Conservation (phyloP, 2,113 vertebrate species). For the Barnardius zonarius region DNA sequence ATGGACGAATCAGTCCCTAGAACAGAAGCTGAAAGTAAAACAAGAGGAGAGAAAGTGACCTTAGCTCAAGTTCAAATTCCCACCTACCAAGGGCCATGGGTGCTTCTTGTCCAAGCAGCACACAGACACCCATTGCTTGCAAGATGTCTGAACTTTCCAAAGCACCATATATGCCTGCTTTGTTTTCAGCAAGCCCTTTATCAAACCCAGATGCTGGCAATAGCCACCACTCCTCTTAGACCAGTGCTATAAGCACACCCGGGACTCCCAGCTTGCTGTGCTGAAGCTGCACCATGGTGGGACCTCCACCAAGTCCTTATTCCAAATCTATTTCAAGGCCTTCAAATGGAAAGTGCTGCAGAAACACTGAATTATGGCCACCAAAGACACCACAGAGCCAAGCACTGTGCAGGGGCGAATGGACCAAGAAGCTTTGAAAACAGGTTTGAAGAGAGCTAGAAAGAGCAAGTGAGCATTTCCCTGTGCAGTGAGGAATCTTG, state of each 20-base stretch:
- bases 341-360: not conserved
- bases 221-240: not conserved
- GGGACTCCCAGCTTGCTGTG: not conserved
- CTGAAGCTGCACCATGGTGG: not conserved
- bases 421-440: fast-evolving
- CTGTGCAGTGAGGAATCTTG: fast-evolving
- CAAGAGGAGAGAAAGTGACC: not conserved
- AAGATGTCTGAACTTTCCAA: not conserved
- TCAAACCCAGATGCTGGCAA: not conserved
- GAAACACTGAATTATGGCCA: not conserved
- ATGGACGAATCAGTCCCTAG: not conserved
- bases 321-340: not conserved
- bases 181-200: not conserved
- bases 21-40: not conserved
- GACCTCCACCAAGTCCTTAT: not conserved
- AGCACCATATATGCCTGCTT: not conserved
- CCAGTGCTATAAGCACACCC: not conserved
- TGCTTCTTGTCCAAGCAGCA: not conserved
- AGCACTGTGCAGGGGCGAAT: not conserved
- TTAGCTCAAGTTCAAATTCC: not conserved
- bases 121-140: not conserved
- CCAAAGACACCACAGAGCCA: not conserved
- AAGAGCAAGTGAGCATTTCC: not conserved
- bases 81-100: fast-evolving
- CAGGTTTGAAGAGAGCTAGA: not conserved